These are phyloP conservation scores for Chironomus tentans DNA, from an alignment of 2,888 invertebrate genomes.

Conservation along the genomic window DNA sequence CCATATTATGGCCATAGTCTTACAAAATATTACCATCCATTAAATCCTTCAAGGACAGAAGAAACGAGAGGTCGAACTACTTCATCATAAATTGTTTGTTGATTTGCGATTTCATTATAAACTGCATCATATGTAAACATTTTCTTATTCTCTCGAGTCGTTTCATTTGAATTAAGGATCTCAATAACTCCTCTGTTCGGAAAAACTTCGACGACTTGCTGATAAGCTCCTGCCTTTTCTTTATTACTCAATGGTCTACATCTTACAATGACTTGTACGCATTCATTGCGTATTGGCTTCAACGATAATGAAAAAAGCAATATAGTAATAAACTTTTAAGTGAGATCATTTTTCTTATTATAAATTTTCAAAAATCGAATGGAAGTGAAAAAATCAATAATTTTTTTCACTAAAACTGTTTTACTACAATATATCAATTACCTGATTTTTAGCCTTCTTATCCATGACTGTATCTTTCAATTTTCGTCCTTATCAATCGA, in stretches of 20 bases:
- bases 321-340: not conserved
- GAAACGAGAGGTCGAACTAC: conserved; percentile 90
- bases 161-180: conserved; percentile 72
- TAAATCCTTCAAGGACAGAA: conserved; percentile 94
- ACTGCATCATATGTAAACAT: conserved; percentile 97
- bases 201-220: conserved; percentile 69
- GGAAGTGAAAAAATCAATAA: conserved; percentile 18
- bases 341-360: conserved; percentile 14
- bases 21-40: conserved; percentile 60
- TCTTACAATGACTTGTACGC: conserved; percentile 93
- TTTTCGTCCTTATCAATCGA: not conserved
- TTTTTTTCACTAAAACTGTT: not conserved
- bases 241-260: conserved; percentile 90
- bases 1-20: not conserved
- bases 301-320: not conserved
- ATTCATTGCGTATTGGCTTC: conserved; percentile 51
- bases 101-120: conserved; percentile 82
- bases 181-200: conserved; percentile 83
- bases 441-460: not conserved
- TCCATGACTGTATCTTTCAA: not conserved
- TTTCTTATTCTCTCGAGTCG: conserved; percentile 68
- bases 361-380: not conserved
- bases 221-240: conserved; percentile 51
- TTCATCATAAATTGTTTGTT: conserved; percentile 91
- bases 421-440: not conserved